Evolutionary conservation across 2,797 vertebrate species (phyloP), one percentile per base, ranked within the genome.

Genomic region (Phrynocephalus guinanensis): DNA sequence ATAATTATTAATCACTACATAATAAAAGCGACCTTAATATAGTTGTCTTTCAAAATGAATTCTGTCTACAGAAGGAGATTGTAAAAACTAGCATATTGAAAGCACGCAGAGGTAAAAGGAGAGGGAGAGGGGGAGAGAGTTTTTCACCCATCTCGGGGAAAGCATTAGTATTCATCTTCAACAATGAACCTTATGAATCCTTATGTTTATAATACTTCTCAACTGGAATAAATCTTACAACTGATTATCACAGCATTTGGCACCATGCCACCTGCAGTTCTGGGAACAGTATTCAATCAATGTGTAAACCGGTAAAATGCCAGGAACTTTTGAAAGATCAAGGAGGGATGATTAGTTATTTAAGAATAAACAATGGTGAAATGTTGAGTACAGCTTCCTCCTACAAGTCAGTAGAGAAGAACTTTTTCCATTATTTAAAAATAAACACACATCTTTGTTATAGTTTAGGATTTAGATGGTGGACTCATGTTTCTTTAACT

Each of bases 181-280:
- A 90, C 5, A 26, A 79, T 50, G 93, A 93, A 92, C 93, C 93
- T 95, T 95, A 95, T 93, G 95, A 95, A 95, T 97, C 94, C 95
- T 97, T 93, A 95, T 97, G 96, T 97, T 97, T 97, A 97, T 96
- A 96, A 95, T 96, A 96, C 94, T 97, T 96, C 94, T 95, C 95
- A 91, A 96, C 96, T 96, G 96, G 94, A 96, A 97, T 97, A 97
- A 98, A 97, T 97, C 97, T 97, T 96, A 96, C 93, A 96, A 96
- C 91, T 96, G 96, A 98, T 97, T 97, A 97, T 97, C 97, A 95
- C 96, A 96, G 96, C 94, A 93, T 94, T 96, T 97, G 97, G 95
- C 93, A 56, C 50, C 6, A 88, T 92, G 96, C 97, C 97, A 96
- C 91, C 93, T 93, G 94, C 92, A 90, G 94, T 95, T 97, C 95